Evolutionary conservation across 2,888 invertebrate species (phyloP).

Genomic region (Microplitis manilae): DNA sequence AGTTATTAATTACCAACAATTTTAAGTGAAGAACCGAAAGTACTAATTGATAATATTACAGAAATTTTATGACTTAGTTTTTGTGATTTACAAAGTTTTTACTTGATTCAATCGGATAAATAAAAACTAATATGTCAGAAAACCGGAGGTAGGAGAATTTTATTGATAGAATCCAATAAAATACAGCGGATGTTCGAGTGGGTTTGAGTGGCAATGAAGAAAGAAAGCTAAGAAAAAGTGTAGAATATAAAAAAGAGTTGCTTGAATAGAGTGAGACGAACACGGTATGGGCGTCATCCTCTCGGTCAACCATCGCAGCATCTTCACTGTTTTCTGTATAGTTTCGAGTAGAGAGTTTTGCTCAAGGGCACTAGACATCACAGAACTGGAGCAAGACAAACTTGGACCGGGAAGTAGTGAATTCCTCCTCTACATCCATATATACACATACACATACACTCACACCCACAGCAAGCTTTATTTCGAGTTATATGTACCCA

Average conservation of each 20-base stretch:
- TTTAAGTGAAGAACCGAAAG: not conserved
- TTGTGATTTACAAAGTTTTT: not conserved
- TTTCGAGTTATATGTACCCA: not conserved
- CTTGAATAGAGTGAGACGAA: constrained; percentile 15
- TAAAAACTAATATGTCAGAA: not conserved
- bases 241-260: constrained; percentile 26
- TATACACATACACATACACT: not conserved
- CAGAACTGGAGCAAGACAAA: constrained; percentile 61
- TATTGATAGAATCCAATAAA: constrained; percentile 57
- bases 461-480: not conserved
- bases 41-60: too few relatives aligned
- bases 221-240: constrained; percentile 41
- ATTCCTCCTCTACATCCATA: not conserved
- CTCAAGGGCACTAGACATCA: constrained; percentile 55
- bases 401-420: constrained; percentile 41
- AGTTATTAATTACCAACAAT: not conserved
- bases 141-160: constrained; percentile 42
- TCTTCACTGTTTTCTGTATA: constrained; percentile 31
- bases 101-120: not conserved
- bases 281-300: constrained; percentile 44
- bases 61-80: not conserved
- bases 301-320: constrained; percentile 43
- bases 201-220: not conserved
- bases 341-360: constrained; percentile 13
- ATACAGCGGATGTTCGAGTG: constrained; percentile 49